Percentiles rank a stretch among this genome's conserved stretches.
Conservation (phyloP, 2,797 vertebrate genomes). For the Sebastes umbrosus region DNA sequence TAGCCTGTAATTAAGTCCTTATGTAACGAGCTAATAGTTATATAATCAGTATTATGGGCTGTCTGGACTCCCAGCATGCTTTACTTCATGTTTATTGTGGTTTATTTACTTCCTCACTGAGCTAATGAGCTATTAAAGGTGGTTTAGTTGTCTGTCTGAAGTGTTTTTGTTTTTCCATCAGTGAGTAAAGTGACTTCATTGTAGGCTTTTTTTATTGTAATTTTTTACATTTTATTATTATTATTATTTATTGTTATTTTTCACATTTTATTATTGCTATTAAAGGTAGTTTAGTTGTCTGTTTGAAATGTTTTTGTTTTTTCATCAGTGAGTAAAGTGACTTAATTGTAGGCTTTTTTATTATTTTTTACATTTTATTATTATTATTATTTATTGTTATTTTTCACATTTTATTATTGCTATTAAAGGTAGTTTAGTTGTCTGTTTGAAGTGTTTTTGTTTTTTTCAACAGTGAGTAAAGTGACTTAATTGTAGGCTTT, state of each 20-base stretch:
- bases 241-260: too few relatives aligned
- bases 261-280: too few relatives aligned
- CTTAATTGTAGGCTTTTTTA: too few relatives aligned
- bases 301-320: background rate
- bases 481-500: too few relatives aligned
- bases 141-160: too few relatives aligned
- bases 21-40: background rate
- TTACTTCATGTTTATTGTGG: background rate
- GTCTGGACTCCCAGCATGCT: background rate
- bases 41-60: fast-evolving
- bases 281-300: too few relatives aligned
- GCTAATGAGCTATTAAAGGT: background rate
- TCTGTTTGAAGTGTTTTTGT: too few relatives aligned
- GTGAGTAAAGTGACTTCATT: too few relatives aligned
- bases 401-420: background rate
- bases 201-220: too few relatives aligned
- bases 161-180: background rate
- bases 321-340: background rate
- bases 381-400: background rate
- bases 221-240: too few relatives aligned
- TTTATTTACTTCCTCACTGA: background rate
- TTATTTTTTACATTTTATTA: too few relatives aligned
- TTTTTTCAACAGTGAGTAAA: too few relatives aligned
- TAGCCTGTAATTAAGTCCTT: background rate
- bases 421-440: background rate